Conservation (phyloP, 2,113 vertebrate species). For the Toxotes jaculatrix region DNA sequence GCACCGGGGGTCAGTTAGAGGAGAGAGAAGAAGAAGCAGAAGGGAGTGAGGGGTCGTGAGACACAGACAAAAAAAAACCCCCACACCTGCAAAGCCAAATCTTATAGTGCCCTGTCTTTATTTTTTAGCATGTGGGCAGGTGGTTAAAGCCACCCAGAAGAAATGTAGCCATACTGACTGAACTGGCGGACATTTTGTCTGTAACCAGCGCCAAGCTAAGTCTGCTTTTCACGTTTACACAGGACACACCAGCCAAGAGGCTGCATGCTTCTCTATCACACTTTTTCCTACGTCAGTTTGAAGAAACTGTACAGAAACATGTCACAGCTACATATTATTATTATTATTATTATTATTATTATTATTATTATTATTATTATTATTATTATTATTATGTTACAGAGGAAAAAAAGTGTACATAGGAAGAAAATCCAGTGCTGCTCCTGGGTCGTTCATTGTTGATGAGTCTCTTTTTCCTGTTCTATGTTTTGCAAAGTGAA, state of each 20-base stretch:
- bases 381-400: constrained; percentile 50
- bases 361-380: constrained; percentile 57
- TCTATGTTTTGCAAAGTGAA: constrained; percentile 55
- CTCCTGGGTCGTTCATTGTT: constrained; percentile 53
- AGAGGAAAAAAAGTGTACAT: constrained; percentile 66
- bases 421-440: constrained; percentile 65
- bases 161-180: constrained; percentile 73
- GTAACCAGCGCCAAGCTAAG: constrained; percentile 61
- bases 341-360: constrained; percentile 45
- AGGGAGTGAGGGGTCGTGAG: neutral
- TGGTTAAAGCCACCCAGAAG: constrained; percentile 50
- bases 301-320: constrained; percentile 62
- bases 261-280: constrained; percentile 69
- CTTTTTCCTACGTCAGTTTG: constrained; percentile 50
- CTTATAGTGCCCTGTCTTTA: constrained; percentile 46
- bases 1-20: constrained; percentile 31
- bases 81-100: constrained; percentile 70
- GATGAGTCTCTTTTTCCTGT: constrained; percentile 38
- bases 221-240: constrained; percentile 75
- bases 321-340: constrained; percentile 54
- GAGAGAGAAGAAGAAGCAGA: constrained; percentile 16
- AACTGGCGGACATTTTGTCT: constrained; percentile 58
- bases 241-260: constrained; percentile 64
- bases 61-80: neutral
- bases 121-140: constrained; percentile 67